Evolutionary conservation across 1,140 invertebrate species (phyloP), one percentile per base, ranked within the genome.

Genomic region (Gryon sp.): DNA sequence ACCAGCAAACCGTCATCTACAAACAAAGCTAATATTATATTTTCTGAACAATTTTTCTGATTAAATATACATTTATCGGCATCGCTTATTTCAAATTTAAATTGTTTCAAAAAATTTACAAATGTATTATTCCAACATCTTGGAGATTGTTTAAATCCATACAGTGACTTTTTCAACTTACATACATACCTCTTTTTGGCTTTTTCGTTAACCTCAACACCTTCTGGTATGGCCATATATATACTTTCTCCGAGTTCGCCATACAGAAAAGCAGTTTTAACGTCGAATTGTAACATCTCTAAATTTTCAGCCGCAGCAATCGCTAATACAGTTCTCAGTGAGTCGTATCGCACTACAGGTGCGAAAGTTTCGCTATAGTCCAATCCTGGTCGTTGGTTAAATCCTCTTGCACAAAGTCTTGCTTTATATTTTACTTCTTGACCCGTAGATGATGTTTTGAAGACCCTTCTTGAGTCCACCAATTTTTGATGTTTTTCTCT

Each of bases 1-100:
- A 81, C 15, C 45, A 83, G 8, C 9, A 82, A 38, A 4, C 81
- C 75, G 38, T 80, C 78, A 53, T 83, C 78, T 16, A 83, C 77
- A 76, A 78, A 80, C 0, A 83, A 12, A 5, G 76, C 50, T 20
- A 83, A 24, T 55, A 73, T 77, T 12, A 84, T 28, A 59, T 30
- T 45, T 6, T 66, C 34, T 5, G 63, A 69, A 28, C 76, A 20
- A 11, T 70, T 26, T 45, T 59, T 48, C 15, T 59, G 43, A n/a
- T 48, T 28, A 73, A 79, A 84, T 0, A 82, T 38, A 73, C 81
- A 84, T 36, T 48, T 79, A 57, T 83, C 78, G 26, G 60, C 40
- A 12, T 79, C 32, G 41, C 48, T 82, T 32, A 48, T 43, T 1
- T 11, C 14, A 36, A 85, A 80, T 28, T 63, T 41, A 68, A 62